Conservation (phyloP, 2,113 vertebrate species). For the Amphiprion percula region DNA sequence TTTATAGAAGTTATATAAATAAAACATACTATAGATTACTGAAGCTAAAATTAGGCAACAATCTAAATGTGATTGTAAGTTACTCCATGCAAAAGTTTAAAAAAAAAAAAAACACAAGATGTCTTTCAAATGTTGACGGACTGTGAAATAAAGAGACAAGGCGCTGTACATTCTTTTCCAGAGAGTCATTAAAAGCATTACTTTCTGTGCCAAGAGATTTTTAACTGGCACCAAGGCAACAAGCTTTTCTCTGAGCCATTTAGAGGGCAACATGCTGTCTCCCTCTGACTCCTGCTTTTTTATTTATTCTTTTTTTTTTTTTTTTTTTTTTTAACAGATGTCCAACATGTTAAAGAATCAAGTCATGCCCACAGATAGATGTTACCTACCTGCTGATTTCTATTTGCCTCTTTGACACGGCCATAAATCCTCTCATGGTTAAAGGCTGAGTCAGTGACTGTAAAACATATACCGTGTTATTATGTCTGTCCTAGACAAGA, state of each 20-base stretch:
- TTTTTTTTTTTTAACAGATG: background rate
- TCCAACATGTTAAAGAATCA: background rate
- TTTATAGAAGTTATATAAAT: slow-evolving; percentile 15
- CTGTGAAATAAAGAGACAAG: no score
- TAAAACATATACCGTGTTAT: slow-evolving; percentile 46
- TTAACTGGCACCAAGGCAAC: slow-evolving; percentile 50
- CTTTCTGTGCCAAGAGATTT: slow-evolving; percentile 45
- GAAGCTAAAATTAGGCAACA: background rate
- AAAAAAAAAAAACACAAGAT: no score
- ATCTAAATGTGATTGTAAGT: background rate
- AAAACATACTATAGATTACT: background rate
- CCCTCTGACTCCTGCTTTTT: background rate
- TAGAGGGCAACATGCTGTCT: background rate
- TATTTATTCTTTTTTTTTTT: no score
- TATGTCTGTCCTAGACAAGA: slow-evolving; percentile 55
- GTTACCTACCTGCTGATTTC: background rate
- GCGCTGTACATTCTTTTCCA: background rate
- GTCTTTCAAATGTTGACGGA: no score
- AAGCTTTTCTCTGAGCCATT: slow-evolving; percentile 24
- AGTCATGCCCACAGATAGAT: background rate
- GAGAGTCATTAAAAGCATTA: slow-evolving; percentile 9
- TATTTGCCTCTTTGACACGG: slow-evolving; percentile 7
- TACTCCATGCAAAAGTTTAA: background rate
- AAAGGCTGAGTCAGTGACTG: slow-evolving; percentile 25
- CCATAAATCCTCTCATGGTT: slow-evolving; percentile 15